Evolutionary conservation across 2,797 vertebrate species (phyloP), one percentile per base, ranked within the genome.

Genomic region (Sparus aurata): DNA sequence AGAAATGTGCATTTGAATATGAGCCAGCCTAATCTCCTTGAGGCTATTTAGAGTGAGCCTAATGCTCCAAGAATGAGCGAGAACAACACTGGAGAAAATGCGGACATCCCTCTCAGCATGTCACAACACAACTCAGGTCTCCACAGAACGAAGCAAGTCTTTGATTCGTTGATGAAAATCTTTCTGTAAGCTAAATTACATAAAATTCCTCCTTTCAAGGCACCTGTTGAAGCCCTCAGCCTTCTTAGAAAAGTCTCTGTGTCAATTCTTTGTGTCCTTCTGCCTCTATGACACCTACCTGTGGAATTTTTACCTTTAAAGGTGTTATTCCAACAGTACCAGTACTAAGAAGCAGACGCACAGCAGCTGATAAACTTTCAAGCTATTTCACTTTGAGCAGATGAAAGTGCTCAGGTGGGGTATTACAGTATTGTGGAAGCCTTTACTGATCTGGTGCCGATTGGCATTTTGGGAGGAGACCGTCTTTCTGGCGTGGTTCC

Each of bases 1-100:
- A 90, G 88, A 93, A 93, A 91, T 92, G 90, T 90, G 83, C 87
- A 86, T 91, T 94, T 91, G 88, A 93, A 89, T 86, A 87, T 80
- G 86, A 91, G 91, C 90, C 91, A 91, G 81, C 53, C 66, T 86
- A 89, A 92, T 93, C 90, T 92, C 86, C 93, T 91, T 72, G 57
- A 75, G 90, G 93, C 93, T 88, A 87, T 93, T 93, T 89, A 91
- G 90, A 93, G 85, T 89, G 88, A 93, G 87, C 72, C 87, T 91
- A 92, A 92, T 82, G 86, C 87, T 92, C 84, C 86, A 85, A 92
- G 91, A 93, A 92, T 89, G 92, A 93, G 85, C 74, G 69, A 87
- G 84, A 94, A 87, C 89, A 91, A 91, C 87, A 79, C 79, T 3
- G 75, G 76, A 61, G 86, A 88, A 91, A 91, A 91, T 84, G 75